Evolutionary conservation across 2,888 invertebrate species (phyloP).

Genomic region (Oxycera nigricornis): DNA sequence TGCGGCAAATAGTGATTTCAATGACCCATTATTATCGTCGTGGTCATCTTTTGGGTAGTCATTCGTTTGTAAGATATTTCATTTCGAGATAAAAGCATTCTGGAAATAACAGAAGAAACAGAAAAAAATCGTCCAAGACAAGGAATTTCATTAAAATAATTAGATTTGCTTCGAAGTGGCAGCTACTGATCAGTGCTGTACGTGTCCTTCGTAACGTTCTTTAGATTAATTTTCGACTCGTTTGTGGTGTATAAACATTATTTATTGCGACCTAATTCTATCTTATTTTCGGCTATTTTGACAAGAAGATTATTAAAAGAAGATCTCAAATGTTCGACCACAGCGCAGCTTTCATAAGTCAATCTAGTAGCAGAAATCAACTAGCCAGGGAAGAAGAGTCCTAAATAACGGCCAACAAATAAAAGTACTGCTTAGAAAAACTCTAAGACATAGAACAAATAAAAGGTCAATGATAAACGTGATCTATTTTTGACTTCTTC

Average conservation of each 20-base stretch:
- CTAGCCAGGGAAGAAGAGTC: not conserved
- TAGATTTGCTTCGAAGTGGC: not conserved
- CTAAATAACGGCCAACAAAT: not conserved
- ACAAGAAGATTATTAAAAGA: too few species aligned
- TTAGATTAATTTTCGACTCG: not conserved
- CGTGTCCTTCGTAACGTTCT: not conserved
- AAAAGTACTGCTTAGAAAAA: not conserved
- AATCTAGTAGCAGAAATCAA: slow-evolving; percentile 24
- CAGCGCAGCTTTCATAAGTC: not conserved
- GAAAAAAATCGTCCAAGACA: not conserved
- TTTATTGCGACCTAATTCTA: too few species aligned
- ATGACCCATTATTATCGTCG: slow-evolving; percentile 22
- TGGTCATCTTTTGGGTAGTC: slow-evolving; percentile 23
- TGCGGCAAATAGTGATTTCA: not conserved
- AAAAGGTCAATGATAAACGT: slow-evolving; percentile 35
- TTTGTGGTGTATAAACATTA: too few species aligned
- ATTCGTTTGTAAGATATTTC: not conserved
- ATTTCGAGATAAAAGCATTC: not conserved
- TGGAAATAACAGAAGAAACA: not conserved
- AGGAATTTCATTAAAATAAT: not conserved
- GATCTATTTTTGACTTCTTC: slow-evolving; percentile 41
- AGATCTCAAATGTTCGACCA: not conserved
- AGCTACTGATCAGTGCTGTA: not conserved
- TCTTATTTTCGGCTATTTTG: too few species aligned
- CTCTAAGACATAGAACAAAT: not conserved